A percentile compares a stretch with the other conserved stretches of the same genome.
phyloP scores from a whole-genome alignment of 1,140 invertebrate species.

The Nebria ingens region DNA sequence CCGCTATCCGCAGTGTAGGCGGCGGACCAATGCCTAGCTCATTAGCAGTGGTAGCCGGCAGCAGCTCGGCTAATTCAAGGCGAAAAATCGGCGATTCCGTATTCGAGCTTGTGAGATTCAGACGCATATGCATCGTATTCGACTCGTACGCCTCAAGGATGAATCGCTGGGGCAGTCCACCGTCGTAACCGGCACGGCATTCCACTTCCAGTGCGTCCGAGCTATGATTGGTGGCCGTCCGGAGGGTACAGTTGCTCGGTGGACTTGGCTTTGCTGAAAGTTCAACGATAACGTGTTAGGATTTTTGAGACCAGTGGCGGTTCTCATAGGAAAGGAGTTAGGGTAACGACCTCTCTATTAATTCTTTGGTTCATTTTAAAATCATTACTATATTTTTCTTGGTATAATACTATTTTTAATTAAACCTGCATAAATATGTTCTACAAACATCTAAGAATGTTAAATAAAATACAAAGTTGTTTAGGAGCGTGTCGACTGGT shows the following conservation, averaged over 20 bases:
- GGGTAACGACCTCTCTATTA: no score
- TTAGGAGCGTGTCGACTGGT: no score
- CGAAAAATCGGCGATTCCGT: constrained; percentile 54
- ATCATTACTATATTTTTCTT: no score
- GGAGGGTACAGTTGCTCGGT: constrained; percentile 71
- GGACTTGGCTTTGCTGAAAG: constrained; percentile 63
- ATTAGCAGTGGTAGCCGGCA: constrained; percentile 29
- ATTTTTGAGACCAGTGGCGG: no score
- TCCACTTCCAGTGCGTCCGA: constrained; percentile 60
- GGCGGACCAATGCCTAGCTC: constrained; percentile 20
- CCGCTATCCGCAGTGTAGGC: constrained; percentile 58
- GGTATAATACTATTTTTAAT: no score
- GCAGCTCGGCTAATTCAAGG: constrained; percentile 52
- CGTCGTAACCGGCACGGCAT: constrained; percentile 70
- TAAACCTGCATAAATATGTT: no score
- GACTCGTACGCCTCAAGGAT: constrained; percentile 69
- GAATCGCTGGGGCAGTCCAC: constrained; percentile 73
- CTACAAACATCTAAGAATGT: no score
- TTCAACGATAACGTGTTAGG: not conserved
- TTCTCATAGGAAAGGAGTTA: no score
- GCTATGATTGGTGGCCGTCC: constrained; percentile 54
- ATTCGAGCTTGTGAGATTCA: constrained; percentile 49
- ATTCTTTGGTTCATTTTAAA: no score
- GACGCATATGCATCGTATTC: constrained; percentile 51
- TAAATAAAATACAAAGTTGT: no score